Base-by-base conservation (phyloP, 2,113 vertebrate species). In the Catharus bicknelli region DNA sequence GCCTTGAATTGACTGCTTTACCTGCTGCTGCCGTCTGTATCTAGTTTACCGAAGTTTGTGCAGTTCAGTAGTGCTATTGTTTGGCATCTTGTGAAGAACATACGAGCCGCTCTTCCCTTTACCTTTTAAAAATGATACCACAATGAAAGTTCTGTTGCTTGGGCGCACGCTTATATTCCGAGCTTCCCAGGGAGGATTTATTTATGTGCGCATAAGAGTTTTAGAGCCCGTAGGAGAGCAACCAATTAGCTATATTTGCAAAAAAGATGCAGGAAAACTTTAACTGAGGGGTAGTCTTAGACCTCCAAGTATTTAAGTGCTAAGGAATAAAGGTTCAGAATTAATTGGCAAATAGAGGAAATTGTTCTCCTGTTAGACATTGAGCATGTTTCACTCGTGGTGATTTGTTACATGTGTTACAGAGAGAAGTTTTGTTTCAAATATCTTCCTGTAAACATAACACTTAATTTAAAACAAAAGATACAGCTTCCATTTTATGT, bases 21-120 rank as follows among this genome's bases (percentile, higher is more conserved):
- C 94, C 91, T 96, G 91, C 94, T 87, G 55, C 83, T 88, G 83
- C 48, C 5, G 55, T 50, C 88, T 70, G 54, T 80, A 47, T 76
- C 85, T 96, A 96, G 95, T 95, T 97, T 86, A 82, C 85, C 38
- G 53, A 97, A 97, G 96, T 97, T 98, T 96, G 87, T 51, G 79
- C 40, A 72, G 27, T 91, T 88, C 77, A 96, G 72, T 66, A 40
- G 77, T 85, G 76, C 75, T 94, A 96, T 95, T 83, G 92, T 90
- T 86, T 75, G 79, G 80, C 79, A 95, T 93, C 73, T 81, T 66
- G 74, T 45, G 53, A 90, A 68, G 89, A 80, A 75, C 89, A 90
- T 90, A 85, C 14, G 59, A 94, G 81, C 79, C 34, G 92, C 86
- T 94, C 75, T 95, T 96, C 94, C 62, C 85, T 62, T 90, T 94